These are phyloP conservation scores for Drosophila leontia DNA, from an alignment of 1,140 invertebrate genomes.

Conservation along the genomic window DNA sequence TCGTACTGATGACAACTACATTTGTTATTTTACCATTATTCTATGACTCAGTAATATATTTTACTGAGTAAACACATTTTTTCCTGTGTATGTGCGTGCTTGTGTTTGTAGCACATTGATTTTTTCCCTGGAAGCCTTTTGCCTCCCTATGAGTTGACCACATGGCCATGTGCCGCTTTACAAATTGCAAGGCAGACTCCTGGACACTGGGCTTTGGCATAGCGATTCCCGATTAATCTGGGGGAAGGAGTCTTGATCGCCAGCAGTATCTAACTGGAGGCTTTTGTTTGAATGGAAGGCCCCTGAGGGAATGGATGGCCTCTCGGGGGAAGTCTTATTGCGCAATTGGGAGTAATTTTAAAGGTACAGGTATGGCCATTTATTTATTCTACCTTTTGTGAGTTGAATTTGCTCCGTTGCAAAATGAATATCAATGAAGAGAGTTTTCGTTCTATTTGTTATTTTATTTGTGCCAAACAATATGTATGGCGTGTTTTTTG, in stretches of 20 bases:
- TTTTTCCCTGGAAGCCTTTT: constrained; percentile 57
- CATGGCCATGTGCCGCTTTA: constrained; percentile 60
- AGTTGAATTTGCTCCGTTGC: constrained; percentile 31
- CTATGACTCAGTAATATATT: not conserved
- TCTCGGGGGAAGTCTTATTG: constrained; percentile 24
- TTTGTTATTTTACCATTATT: not conserved
- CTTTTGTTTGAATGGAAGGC: constrained; percentile 22
- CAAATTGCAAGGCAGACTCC: constrained; percentile 51
- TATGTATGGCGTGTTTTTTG: not conserved
- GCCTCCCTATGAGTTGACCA: constrained; percentile 57
- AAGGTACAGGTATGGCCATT: constrained; percentile 7
- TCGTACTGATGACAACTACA: not conserved
- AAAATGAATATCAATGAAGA: constrained; percentile 55
- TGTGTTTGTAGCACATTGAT: constrained; percentile 63
- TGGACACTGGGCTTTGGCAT: constrained; percentile 14
- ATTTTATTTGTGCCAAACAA: constrained; percentile 5
- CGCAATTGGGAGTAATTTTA: constrained; percentile 18
- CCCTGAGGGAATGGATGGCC: constrained; percentile 8
- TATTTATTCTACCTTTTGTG: constrained; percentile 17
- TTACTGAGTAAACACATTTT: too few relatives aligned
- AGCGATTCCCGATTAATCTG: constrained; percentile 34
- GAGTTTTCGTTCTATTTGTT: constrained; percentile 21
- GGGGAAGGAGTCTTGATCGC: constrained; percentile 15
- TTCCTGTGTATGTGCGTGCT: constrained; percentile 10
- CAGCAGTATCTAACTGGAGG: constrained; percentile 30